Conservation (phyloP, 2,888 invertebrate genomes). For the Spodoptera littoralis region DNA sequence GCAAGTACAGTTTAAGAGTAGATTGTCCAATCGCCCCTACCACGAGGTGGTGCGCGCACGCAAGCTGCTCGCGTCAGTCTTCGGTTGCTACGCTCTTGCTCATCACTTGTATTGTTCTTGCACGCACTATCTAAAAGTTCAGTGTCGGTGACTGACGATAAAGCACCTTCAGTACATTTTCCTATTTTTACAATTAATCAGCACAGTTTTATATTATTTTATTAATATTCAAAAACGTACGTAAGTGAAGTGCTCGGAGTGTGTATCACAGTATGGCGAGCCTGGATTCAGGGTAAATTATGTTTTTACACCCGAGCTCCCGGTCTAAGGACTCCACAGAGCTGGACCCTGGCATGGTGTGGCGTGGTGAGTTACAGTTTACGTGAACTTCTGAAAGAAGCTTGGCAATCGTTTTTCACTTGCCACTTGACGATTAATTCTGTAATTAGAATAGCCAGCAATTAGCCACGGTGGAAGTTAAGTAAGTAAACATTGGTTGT, state of each 20-base stretch:
- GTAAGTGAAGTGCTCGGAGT: constrained; percentile 69
- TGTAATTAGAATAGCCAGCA: neutral
- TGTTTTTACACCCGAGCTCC: constrained; percentile 86
- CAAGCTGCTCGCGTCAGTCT: constrained; percentile 47
- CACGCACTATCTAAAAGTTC: constrained; percentile 62
- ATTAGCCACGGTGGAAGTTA: no score
- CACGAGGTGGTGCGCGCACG: constrained; percentile 53
- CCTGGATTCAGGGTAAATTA: constrained; percentile 85
- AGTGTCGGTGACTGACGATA: constrained; percentile 56
- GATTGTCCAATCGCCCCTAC: constrained; percentile 70
- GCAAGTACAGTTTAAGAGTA: constrained; percentile 57
- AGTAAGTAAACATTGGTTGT: no score
- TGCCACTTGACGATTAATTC: no score
- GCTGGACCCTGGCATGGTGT: constrained; percentile 82
- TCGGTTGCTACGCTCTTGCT: constrained; percentile 57
- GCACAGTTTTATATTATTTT: no score
- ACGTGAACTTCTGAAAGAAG: constrained; percentile 5
- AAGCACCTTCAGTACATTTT: no score
- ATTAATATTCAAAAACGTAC: constrained; percentile 48
- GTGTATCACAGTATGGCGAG: constrained; percentile 80
- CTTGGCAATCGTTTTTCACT: neutral
- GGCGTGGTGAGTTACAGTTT: constrained; percentile 80
- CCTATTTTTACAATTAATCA: no score
- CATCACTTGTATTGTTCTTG: constrained; percentile 72
- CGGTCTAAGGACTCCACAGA: constrained; percentile 82